phyloP scores from a whole-genome alignment of 2,888 invertebrate species.

The Andrena haemorrhoa region DNA sequence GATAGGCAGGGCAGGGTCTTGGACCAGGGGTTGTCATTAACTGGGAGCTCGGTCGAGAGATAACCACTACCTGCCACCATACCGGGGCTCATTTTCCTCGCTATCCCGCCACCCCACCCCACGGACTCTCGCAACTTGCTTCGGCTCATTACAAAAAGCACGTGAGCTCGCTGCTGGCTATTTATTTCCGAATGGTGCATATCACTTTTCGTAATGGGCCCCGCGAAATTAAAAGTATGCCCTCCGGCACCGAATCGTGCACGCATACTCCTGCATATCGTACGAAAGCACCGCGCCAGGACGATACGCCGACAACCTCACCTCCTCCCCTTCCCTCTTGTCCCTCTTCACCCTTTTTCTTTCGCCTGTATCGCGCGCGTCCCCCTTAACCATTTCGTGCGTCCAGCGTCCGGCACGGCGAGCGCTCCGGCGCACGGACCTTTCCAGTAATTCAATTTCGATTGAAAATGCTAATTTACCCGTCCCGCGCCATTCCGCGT shows the following conservation, averaged over 20 bases:
- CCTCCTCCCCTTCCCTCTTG: conserved; percentile 13
- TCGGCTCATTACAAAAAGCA: conserved; percentile 78
- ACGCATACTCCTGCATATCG: conserved; percentile 58
- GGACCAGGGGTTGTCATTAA: conserved; percentile 83
- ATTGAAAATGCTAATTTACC: conserved; percentile 3
- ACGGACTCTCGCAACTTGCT: conserved; percentile 55
- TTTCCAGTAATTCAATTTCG: conserved; percentile 37
- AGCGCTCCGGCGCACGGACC: background rate
- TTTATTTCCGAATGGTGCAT: conserved; percentile 82
- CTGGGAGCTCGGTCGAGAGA: conserved; percentile 83
- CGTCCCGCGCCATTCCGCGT: background rate
- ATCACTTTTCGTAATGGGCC: conserved; percentile 81
- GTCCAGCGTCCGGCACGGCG: background rate
- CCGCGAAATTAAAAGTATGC: conserved; percentile 80
- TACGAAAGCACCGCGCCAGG: conserved; percentile 34
- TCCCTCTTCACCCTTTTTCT: conserved; percentile 26
- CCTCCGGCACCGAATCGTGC: conserved; percentile 74
- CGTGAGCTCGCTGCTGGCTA: conserved; percentile 79
- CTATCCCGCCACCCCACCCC: conserved; percentile 61
- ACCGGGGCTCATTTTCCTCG: conserved; percentile 82
- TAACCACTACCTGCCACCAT: conserved; percentile 84
- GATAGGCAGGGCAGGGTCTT: conserved; percentile 74
- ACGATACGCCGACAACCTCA: conserved; percentile 38
- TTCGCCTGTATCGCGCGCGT: background rate
- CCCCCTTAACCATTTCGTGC: conserved; percentile 21